Evolutionary conservation across 2,888 invertebrate species (phyloP).

Genomic region (Mimumesa dahlbomi): DNA sequence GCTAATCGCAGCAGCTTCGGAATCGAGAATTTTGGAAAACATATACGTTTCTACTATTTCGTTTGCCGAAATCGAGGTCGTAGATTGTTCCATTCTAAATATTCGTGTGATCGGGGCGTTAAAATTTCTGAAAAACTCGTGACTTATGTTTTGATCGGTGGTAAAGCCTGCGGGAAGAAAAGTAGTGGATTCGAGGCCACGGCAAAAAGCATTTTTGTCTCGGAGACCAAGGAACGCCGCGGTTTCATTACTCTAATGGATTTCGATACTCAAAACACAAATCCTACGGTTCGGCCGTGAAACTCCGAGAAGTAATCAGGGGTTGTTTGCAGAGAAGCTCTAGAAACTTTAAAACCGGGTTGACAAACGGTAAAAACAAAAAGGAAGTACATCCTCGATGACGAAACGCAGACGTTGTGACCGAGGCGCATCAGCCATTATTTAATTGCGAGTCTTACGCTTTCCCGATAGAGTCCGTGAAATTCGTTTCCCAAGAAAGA

Average conservation of each 20-base stretch:
- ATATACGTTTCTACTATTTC: too few species aligned
- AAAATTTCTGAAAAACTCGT: too few species aligned
- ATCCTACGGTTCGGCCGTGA: background rate
- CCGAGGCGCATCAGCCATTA: conserved; percentile 13
- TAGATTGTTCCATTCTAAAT: too few species aligned
- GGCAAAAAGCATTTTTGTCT: background rate
- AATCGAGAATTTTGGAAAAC: too few species aligned
- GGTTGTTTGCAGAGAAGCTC: background rate
- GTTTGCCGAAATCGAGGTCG: too few species aligned
- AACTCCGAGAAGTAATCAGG: background rate
- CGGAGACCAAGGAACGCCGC: background rate
- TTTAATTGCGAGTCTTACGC: conserved; percentile 17
- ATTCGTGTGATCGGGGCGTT: too few species aligned
- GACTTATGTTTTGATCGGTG: too few species aligned
- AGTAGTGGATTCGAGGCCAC: too few species aligned
- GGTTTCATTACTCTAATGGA: conserved; percentile 58
- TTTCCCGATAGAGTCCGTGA: too few species aligned
- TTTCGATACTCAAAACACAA: conserved; percentile 33
- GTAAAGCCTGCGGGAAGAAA: too few species aligned
- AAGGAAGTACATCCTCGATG: background rate
- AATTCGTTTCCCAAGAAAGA: too few species aligned
- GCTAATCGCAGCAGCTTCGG: too few species aligned
- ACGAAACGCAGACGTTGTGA: background rate
- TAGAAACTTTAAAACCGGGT: background rate
- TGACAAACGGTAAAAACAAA: background rate